Percentiles rank a stretch among this genome's conserved stretches.
Conservation (phyloP, 2,113 vertebrate genomes). For the Stigmatopora argus region DNA sequence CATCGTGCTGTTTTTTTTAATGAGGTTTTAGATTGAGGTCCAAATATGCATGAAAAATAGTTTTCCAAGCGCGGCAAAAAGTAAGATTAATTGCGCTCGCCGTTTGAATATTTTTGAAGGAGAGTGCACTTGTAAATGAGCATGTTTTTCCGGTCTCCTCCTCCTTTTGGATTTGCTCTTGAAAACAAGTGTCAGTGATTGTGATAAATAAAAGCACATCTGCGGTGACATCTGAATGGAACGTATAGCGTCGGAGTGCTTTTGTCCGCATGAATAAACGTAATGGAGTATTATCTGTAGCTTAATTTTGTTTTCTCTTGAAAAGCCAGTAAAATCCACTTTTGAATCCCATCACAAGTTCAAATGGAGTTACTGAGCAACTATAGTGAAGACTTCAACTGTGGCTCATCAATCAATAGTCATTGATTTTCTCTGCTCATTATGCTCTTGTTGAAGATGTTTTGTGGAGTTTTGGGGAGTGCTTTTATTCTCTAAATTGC, state of each 20-base stretch:
- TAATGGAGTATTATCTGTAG: neutral
- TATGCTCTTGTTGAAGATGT: slow-evolving; percentile 36
- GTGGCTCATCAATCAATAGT: slow-evolving; percentile 30
- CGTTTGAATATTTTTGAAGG: neutral
- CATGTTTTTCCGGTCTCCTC: neutral
- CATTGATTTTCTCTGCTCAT: slow-evolving; percentile 23
- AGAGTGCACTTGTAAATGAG: neutral
- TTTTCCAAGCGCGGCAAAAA: neutral
- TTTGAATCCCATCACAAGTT: slow-evolving; percentile 1
- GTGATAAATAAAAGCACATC: slow-evolving; percentile 30
- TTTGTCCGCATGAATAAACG: slow-evolving; percentile 21
- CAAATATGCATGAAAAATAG: neutral
- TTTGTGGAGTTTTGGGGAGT: slow-evolving; percentile 18
- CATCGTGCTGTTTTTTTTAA: no score
- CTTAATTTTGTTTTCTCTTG: neutral
- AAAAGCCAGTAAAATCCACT: neutral
- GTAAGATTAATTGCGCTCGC: neutral
- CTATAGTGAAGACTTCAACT: neutral
- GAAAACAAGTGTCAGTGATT: neutral
- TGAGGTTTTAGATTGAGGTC: no score
- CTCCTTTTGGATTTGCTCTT: neutral
- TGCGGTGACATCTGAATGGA: slow-evolving; percentile 8
- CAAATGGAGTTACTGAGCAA: neutral
- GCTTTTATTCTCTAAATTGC: slow-evolving; percentile 23
- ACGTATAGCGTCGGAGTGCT: neutral